Evolutionary conservation across 2,797 vertebrate species (phyloP).

Genomic region (Neostethus bicornis): DNA sequence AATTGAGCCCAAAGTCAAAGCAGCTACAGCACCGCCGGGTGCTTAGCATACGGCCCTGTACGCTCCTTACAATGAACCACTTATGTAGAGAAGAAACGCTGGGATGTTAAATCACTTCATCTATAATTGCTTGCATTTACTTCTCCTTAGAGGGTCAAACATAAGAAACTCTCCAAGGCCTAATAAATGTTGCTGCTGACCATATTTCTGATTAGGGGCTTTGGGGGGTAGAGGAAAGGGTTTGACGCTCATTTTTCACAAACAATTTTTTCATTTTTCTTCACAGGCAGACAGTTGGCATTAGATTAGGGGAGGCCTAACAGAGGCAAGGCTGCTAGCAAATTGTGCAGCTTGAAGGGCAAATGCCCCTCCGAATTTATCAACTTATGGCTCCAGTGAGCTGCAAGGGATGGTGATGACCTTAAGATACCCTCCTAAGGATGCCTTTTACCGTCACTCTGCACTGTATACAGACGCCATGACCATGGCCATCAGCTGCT

Average conservation of each 20-base stretch:
- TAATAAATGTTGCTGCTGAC: slow-evolving; percentile 78
- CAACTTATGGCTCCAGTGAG: slow-evolving; percentile 80
- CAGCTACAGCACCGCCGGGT: slow-evolving; percentile 42
- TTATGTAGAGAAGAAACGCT: slow-evolving; percentile 70
- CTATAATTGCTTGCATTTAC: slow-evolving; percentile 82
- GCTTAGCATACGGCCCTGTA: slow-evolving; percentile 53
- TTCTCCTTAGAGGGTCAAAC: slow-evolving; percentile 76
- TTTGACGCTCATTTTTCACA: slow-evolving; percentile 82
- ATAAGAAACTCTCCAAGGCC: slow-evolving; percentile 74
- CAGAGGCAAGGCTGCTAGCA: slow-evolving; percentile 78
- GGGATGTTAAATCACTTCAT: slow-evolving; percentile 80
- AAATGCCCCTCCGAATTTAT: slow-evolving; percentile 84
- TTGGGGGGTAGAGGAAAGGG: slow-evolving; percentile 51
- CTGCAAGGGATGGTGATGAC: slow-evolving; percentile 78
- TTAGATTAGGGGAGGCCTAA: slow-evolving; percentile 82
- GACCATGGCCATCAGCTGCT: slow-evolving; percentile 49
- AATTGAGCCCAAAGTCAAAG: slow-evolving; percentile 33
- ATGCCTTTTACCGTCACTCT: slow-evolving; percentile 71
- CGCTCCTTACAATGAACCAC: slow-evolving; percentile 74
- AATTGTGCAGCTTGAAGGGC: slow-evolving; percentile 83
- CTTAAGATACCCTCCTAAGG: slow-evolving; percentile 80
- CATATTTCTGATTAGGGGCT: slow-evolving; percentile 77
- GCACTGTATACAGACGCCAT: slow-evolving; percentile 42
- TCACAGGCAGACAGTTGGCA: slow-evolving; percentile 81
- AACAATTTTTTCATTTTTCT: slow-evolving; percentile 83